A percentile compares a stretch with the other conserved stretches of the same genome.
These are phyloP conservation scores for Biston betularia DNA, from an alignment of 2,888 invertebrate genomes.

Conservation along the genomic window DNA sequence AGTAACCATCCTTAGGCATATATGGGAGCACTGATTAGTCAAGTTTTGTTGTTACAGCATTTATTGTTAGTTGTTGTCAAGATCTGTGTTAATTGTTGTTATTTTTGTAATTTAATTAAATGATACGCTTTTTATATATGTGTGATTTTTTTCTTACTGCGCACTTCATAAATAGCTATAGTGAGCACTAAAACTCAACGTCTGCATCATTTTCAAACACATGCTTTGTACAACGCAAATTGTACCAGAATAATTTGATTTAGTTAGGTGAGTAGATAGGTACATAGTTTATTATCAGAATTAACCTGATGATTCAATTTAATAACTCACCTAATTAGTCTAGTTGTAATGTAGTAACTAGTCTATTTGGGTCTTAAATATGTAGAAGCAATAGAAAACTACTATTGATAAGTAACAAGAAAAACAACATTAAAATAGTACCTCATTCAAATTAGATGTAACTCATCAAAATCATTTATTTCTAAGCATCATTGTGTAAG, in stretches of 20 bases:
- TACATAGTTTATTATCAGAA: no score
- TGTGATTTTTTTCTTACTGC: not conserved
- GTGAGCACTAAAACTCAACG: not conserved
- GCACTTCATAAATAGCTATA: not conserved
- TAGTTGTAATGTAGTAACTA: no score
- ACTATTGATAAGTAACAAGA: no score
- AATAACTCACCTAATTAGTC: no score
- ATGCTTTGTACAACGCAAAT: no score
- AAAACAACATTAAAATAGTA: no score
- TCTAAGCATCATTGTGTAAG: slow-evolving; percentile 7
- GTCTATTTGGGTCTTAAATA: no score
- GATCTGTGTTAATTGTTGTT: slow-evolving; percentile 43
- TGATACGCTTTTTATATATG: slow-evolving; percentile 25
- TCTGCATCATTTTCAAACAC: not conserved
- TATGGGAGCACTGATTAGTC: slow-evolving; percentile 62
- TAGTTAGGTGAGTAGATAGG: no score
- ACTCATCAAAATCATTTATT: not conserved
- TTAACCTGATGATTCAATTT: no score
- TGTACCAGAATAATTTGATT: no score
- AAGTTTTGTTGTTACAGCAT: slow-evolving; percentile 42
- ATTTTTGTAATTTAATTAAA: slow-evolving; percentile 39
- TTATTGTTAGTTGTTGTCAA: slow-evolving; percentile 46
- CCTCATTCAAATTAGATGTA: not conserved
- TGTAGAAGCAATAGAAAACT: no score
- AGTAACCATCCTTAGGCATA: slow-evolving; percentile 59